These are phyloP conservation scores for Schizaphis graminum DNA, from an alignment of 2,888 invertebrate genomes.

Conservation along the genomic window DNA sequence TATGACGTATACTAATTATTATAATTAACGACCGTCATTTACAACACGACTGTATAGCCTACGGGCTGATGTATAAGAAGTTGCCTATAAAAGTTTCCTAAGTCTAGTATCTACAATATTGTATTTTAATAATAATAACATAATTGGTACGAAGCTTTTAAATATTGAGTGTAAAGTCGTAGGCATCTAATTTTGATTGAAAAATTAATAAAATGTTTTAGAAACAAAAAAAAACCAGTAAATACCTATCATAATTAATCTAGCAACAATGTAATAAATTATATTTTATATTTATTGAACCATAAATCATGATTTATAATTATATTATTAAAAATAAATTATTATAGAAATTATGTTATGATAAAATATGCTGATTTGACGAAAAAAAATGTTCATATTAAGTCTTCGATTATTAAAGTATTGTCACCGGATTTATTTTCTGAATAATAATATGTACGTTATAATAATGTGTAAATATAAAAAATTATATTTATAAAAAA, in stretches of 20 bases:
- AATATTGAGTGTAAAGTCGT: not conserved
- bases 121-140: not conserved
- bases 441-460: not conserved
- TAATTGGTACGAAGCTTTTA: not conserved
- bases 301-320: not conserved
- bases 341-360: no score
- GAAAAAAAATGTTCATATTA: not conserved
- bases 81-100: not conserved
- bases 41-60: not conserved
- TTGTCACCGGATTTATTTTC: not conserved
- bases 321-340: not conserved
- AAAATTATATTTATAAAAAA: not conserved
- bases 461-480: not conserved
- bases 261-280: not conserved
- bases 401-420: not conserved
- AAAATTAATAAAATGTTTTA: not conserved
- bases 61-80: not conserved
- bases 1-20: not conserved
- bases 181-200: not conserved
- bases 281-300: not conserved
- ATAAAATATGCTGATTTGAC: no score
- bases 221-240: not conserved
- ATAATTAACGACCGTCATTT: not conserved
- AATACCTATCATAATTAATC: not conserved
- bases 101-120: not conserved